These are phyloP conservation scores for Channa maculata DNA, from an alignment of 2,113 vertebrate genomes.

Conservation along the genomic window DNA sequence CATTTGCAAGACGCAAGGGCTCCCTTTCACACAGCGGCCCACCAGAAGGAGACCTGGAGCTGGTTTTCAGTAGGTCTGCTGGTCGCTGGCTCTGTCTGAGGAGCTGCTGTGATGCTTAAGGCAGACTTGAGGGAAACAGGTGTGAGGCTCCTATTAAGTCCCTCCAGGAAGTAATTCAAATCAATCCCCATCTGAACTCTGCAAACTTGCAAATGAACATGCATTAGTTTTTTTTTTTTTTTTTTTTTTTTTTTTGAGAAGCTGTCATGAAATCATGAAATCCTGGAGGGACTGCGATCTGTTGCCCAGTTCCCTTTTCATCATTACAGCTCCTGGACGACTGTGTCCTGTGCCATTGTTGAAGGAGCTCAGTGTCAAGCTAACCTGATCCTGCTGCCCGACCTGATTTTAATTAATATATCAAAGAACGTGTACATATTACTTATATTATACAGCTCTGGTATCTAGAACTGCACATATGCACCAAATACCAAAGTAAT, in stretches of 20 bases:
- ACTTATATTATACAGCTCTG: slow-evolving; percentile 44
- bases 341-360: not conserved
- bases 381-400: slow-evolving; percentile 58
- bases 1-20: slow-evolving; percentile 47
- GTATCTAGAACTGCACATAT: slow-evolving; percentile 72
- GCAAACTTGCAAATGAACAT: too few relatives aligned
- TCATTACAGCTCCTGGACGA: slow-evolving; percentile 2
- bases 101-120: not conserved
- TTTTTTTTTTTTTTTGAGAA: too few relatives aligned
- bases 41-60: slow-evolving; percentile 29
- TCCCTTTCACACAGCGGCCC: slow-evolving; percentile 26
- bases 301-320: not conserved
- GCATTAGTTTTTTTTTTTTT: too few relatives aligned
- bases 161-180: too few relatives aligned
- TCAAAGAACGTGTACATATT: slow-evolving; percentile 41
- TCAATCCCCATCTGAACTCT: too few relatives aligned
- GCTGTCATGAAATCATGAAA: too few relatives aligned
- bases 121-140: not conserved
- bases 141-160: not conserved
- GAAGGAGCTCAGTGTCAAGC: slow-evolving; percentile 24
- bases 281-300: too few relatives aligned
- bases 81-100: not conserved
- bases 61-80: not conserved
- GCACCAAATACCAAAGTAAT: slow-evolving; percentile 86
- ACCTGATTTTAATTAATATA: slow-evolving; percentile 34